Evolutionary conservation across 1,140 invertebrate genomes (phyloP).

Genomic region (Lucilia cuprina): DNA sequence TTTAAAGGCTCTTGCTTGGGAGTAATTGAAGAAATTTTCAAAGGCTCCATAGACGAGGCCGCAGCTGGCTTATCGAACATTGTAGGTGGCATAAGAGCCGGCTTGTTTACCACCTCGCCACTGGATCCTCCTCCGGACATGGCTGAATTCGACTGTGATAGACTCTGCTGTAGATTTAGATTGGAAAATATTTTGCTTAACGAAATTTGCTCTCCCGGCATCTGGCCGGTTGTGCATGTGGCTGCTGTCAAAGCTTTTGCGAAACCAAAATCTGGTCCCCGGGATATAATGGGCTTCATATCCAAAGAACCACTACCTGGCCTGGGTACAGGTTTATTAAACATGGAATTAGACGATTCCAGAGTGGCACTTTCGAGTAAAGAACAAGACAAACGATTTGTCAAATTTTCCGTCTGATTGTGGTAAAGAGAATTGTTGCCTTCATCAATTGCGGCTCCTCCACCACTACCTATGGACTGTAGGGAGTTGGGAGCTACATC

Average conservation of each 20-base stretch:
- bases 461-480: background rate
- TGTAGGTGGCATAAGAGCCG: conserved; percentile 81
- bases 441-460: background rate
- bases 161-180: conserved; percentile 19
- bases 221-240: background rate
- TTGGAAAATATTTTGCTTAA: conserved; percentile 25
- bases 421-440: background rate
- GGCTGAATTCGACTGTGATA: conserved; percentile 29
- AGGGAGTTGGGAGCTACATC: conserved; percentile 23
- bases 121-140: background rate
- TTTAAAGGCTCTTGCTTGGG: conserved; percentile 73
- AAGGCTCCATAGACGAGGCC: background rate
- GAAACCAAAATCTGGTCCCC: background rate
- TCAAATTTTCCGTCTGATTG: background rate
- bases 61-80: conserved; percentile 69
- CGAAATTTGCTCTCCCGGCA: conserved; percentile 35
- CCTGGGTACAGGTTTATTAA: background rate
- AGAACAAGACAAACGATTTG: conserved; percentile 17
- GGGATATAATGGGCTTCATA: background rate
- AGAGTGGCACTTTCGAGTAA: background rate
- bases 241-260: conserved; percentile 8
- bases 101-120: conserved; percentile 60
- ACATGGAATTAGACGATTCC: background rate
- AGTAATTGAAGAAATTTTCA: background rate
- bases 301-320: background rate